Percentiles rank a stretch among this genome's conserved stretches.
Evolutionary conservation across 1,140 invertebrate genomes (phyloP).

Genomic region (Lasioglossum baleicum): DNA sequence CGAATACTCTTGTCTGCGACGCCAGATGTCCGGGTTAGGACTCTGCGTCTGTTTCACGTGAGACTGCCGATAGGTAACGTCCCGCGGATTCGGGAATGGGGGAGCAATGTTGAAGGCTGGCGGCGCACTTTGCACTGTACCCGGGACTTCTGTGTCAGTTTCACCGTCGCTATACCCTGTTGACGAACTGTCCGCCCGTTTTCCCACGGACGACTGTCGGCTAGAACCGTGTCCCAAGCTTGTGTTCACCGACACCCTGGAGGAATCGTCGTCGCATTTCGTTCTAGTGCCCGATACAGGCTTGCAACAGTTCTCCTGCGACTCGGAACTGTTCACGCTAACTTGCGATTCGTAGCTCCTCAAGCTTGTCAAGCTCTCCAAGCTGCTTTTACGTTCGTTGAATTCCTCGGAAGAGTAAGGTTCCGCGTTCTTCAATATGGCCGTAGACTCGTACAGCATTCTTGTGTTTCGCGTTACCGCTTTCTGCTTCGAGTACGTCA

Average conservation of each 20-base stretch:
- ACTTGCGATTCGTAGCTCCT: constrained; percentile 78
- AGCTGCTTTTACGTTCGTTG: constrained; percentile 79
- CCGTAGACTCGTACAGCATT: constrained; percentile 71
- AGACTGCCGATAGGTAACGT: constrained; percentile 66
- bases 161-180: constrained; percentile 81
- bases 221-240: constrained; percentile 64
- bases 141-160: constrained; percentile 76
- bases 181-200: constrained; percentile 75
- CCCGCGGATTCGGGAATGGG: constrained; percentile 66
- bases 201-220: constrained; percentile 64
- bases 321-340: constrained; percentile 77
- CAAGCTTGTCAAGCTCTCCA: constrained; percentile 81
- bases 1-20: constrained; percentile 63
- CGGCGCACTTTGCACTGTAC: constrained; percentile 75
- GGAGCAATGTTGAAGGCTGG: constrained; percentile 73
- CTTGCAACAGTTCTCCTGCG: constrained; percentile 74
- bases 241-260: constrained; percentile 57
- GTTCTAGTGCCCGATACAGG: constrained; percentile 74
- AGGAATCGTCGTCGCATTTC: constrained; percentile 72
- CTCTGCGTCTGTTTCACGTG: constrained; percentile 65
- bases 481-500: constrained; percentile 81
- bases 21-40: constrained; percentile 75
- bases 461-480: constrained; percentile 78
- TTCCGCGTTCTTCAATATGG: constrained; percentile 65
- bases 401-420: constrained; percentile 68